Base-by-base conservation (phyloP, 1,140 invertebrate genomes). In the Drosophila littoralis region DNA sequence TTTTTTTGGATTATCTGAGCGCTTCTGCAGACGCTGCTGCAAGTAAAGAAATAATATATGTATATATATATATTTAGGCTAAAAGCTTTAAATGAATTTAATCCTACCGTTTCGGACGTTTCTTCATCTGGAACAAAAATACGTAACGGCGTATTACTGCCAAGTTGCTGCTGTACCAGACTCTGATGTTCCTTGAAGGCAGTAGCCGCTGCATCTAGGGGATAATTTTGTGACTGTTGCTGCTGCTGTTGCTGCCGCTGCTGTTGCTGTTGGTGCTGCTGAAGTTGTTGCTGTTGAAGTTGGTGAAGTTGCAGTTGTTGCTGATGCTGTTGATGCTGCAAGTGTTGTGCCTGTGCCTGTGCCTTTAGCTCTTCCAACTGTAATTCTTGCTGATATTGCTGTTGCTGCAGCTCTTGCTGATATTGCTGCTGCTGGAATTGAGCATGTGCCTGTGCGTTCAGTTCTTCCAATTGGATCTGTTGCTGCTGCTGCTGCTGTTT, bases 91-190 rank as follows among this genome's bases (percentile, higher is more conserved):
- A n/a, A 15, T 35, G 13, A 15, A 7, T 15, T 17, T 15, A 15
- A 15, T 3, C 48, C 71, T 52, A 90, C 85, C 67, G 81, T 60
- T 65, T 90, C 85, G 81, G 99, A 98, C 81, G 99, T 22, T 46
- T 91, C 90, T 13, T 92, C 91, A 50, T 92, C 91, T 22, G 91
- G 91, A 6, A 92, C 91, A 68, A 91, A 92, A 35, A 92, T 92
- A 13, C 91, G 77, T 10, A 92, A 42, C 0, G 91, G 91, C 6
- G 89, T 86, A 50, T 80, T 82, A 36, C 74, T 67, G 7, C 89
- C 91, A 6, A 92, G 66, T 55, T 92, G 91, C 60, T 92, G 82
- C 48, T 92, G 76, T 7, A 92, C 82, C 32, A 92, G 61, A 43
- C 91, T 81, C 61, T 92, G 91, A 55, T 92, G 91, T 33, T 92